Evolutionary conservation across 35 echinoderm and acorn worm genomes (phyloP).

Genomic region (Holothuria glaberrima): DNA sequence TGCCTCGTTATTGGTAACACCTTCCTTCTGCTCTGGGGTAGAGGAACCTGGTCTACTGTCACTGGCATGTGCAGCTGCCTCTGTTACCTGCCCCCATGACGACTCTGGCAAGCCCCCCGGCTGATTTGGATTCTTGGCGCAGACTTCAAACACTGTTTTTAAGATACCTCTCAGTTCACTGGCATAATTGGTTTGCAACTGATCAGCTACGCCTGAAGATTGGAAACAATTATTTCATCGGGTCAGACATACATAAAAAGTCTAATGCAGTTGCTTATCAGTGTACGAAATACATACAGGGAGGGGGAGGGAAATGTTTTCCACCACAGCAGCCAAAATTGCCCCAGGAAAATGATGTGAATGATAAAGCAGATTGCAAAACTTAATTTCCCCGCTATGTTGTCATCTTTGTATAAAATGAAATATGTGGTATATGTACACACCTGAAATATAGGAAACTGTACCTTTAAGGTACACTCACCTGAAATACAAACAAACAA

Average conservation of each 20-base stretch:
- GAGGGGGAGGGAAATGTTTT: too few relatives aligned
- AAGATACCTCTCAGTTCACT: slow-evolving; percentile 92
- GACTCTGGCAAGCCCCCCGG: slow-evolving; percentile 13
- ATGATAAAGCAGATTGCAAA: too few relatives aligned
- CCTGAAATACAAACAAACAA: slow-evolving; percentile 75
- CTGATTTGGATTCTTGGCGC: slow-evolving; percentile 46
- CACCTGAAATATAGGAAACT: too few relatives aligned
- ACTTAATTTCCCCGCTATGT: too few relatives aligned
- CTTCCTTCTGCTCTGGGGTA: not conserved
- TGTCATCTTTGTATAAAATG: too few relatives aligned
- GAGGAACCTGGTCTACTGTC: not conserved
- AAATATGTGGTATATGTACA: too few relatives aligned
- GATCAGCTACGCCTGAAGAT: slow-evolving; percentile 88
- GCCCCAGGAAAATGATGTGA: too few relatives aligned
- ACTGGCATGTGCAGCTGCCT: not conserved
- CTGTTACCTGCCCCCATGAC: not conserved
- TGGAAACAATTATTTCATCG: not conserved
- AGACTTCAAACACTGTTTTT: slow-evolving; percentile 93
- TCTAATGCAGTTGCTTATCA: too few relatives aligned
- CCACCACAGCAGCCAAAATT: too few relatives aligned
- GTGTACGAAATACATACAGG: too few relatives aligned
- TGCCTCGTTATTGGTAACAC: not conserved
- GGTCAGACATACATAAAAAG: too few relatives aligned
- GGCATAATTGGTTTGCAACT: slow-evolving; percentile 96
- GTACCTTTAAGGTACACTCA: not conserved